Percentiles rank a stretch among this genome's conserved stretches.
Conservation (phyloP, 2,113 vertebrate genomes). For the Hyaena hyaena region DNA sequence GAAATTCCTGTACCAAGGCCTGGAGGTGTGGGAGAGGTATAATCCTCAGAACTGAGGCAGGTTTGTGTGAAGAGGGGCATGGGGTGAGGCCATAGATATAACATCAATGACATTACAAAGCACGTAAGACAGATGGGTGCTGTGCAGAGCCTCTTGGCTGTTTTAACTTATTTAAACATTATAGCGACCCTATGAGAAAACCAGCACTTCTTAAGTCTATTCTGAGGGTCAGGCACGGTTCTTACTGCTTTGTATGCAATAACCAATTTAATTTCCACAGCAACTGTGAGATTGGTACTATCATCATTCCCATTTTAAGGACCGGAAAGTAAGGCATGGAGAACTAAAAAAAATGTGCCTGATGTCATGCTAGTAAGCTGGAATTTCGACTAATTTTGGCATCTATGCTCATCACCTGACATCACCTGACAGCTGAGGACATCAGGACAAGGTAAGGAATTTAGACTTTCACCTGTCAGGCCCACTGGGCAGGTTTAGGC, state of each 20-base stretch:
- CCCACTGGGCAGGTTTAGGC: constrained; percentile 16
- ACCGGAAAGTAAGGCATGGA: background rate
- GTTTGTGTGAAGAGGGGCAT: background rate
- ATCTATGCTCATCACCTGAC: background rate
- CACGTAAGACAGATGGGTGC: background rate
- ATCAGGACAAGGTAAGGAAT: background rate
- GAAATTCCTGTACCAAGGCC: too few relatives aligned
- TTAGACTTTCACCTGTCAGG: background rate
- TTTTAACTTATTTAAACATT: background rate
- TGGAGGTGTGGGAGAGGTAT: background rate
- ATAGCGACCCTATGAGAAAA: background rate
- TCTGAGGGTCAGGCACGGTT: background rate
- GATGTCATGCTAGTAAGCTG: background rate
- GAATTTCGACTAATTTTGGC: background rate
- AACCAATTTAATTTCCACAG: background rate
- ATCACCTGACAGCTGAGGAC: background rate
- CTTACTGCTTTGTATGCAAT: background rate
- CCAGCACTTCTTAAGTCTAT: background rate
- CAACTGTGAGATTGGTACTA: background rate
- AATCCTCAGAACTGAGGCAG: background rate
- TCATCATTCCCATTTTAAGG: background rate
- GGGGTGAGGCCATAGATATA: background rate
- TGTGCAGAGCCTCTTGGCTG: background rate
- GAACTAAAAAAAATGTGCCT: background rate
- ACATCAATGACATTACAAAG: background rate